Evolutionary conservation across 1,140 invertebrate genomes (phyloP).

Genomic region (Aphelinus certus): DNA sequence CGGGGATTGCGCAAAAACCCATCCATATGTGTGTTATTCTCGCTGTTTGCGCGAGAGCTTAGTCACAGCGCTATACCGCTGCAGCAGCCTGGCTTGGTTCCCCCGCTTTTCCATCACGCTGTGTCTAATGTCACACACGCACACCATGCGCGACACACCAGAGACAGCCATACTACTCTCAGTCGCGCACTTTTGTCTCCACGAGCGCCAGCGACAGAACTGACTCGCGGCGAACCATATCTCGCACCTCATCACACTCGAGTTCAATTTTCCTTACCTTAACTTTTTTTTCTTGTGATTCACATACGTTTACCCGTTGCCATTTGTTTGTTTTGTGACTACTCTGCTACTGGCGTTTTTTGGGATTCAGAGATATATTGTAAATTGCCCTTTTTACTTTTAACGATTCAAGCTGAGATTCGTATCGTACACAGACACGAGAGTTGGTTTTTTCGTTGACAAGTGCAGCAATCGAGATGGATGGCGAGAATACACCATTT

Average conservation of each 20-base stretch:
- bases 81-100: background rate
- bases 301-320: background rate
- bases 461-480: constrained; percentile 28
- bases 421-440: background rate
- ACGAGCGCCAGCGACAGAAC: no score
- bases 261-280: background rate
- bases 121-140: constrained; percentile 6
- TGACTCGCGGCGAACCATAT: no score
- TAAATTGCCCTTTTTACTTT: no score
- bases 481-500: constrained; percentile 19
- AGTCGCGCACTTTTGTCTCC: constrained; percentile 30
- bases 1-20: constrained; percentile 27
- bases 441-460: constrained; percentile 13
- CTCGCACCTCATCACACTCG: no score
- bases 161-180: background rate
- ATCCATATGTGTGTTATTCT: constrained; percentile 15
- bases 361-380: no score
- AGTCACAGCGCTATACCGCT: constrained; percentile 10
- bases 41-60: background rate
- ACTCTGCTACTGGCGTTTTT: no score
- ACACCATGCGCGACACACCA: no score
- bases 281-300: background rate
- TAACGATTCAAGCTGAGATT: no score
- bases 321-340: background rate
- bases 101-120: background rate